A percentile compares a stretch with the other conserved stretches of the same genome.
These are phyloP conservation scores for Petrophora chlorosata DNA, from an alignment of 2,888 invertebrate genomes.

Conservation along the genomic window DNA sequence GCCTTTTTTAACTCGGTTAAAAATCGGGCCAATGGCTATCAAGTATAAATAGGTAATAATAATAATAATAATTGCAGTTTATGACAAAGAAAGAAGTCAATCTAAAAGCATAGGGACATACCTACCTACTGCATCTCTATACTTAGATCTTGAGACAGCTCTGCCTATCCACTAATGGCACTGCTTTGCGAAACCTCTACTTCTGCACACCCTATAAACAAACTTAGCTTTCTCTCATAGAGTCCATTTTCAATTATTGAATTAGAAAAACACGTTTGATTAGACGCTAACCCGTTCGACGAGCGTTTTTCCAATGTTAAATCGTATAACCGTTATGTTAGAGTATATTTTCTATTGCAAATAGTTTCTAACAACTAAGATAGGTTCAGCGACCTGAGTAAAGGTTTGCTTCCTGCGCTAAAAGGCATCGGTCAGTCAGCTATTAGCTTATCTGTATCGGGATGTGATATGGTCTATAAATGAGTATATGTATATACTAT, in stretches of 20 bases:
- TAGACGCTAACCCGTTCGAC: constrained; percentile 57
- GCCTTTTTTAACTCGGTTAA: no score
- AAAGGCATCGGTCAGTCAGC: neutral
- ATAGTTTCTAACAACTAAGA: constrained; percentile 52
- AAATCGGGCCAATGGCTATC: no score
- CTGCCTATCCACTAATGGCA: constrained; percentile 60
- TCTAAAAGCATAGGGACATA: no score
- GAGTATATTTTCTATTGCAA: constrained; percentile 37
- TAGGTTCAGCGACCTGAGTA: constrained; percentile 64
- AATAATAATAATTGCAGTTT: no score
- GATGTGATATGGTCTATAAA: no score
- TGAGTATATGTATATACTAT: no score
- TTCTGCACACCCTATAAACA: constrained; percentile 30
- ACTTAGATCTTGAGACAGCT: constrained; percentile 61
- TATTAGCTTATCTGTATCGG: constrained; percentile 5
- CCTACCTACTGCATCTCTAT: no score
- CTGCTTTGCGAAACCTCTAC: constrained; percentile 57
- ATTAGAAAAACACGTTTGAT: constrained; percentile 62
- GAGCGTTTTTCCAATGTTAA: constrained; percentile 22
- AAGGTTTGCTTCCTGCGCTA: constrained; percentile 61
- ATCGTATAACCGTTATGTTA: constrained; percentile 30
- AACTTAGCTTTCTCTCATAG: constrained; percentile 32
- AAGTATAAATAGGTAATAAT: no score
- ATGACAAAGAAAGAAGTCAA: no score
- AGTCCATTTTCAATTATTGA: constrained; percentile 34